phyloP scores from a whole-genome alignment of 2,797 vertebrate genomes.

The Diglossa cyanea region DNA sequence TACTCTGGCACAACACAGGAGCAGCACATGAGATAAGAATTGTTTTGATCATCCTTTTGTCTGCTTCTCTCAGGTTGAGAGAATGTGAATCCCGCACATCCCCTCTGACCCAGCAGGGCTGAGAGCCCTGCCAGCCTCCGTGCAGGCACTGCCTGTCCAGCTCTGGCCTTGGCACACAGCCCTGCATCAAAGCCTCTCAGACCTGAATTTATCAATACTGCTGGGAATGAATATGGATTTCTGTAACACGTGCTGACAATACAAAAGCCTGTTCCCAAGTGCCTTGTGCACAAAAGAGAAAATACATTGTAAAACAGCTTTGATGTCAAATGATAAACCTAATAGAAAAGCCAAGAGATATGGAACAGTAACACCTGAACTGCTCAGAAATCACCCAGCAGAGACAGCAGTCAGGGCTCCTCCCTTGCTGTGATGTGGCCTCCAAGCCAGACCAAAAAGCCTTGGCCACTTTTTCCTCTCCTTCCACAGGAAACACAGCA shows the following conservation, averaged over 20 bases:
- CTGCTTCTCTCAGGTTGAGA: background rate
- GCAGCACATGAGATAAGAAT: background rate
- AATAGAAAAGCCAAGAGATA: background rate
- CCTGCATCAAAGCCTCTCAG: background rate
- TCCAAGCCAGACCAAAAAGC: background rate
- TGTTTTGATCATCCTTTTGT: background rate
- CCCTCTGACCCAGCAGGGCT: background rate
- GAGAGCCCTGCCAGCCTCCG: background rate
- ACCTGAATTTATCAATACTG: slow-evolving; percentile 1
- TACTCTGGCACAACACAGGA: background rate
- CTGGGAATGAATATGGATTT: background rate
- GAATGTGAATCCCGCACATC: background rate
- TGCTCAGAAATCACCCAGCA: background rate
- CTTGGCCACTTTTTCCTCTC: background rate
- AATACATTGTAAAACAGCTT: background rate
- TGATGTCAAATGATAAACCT: background rate
- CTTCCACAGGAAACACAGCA: background rate
- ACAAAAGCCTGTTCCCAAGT: background rate
- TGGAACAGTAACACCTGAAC: background rate
- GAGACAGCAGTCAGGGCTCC: background rate
- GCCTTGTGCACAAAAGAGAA: background rate
- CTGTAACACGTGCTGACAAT: background rate
- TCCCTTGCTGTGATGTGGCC: background rate
- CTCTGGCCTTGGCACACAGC: background rate
- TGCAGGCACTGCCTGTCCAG: background rate